Evolutionary conservation across 2,797 vertebrate genomes (phyloP).

Genomic region (Siniperca obscura): DNA sequence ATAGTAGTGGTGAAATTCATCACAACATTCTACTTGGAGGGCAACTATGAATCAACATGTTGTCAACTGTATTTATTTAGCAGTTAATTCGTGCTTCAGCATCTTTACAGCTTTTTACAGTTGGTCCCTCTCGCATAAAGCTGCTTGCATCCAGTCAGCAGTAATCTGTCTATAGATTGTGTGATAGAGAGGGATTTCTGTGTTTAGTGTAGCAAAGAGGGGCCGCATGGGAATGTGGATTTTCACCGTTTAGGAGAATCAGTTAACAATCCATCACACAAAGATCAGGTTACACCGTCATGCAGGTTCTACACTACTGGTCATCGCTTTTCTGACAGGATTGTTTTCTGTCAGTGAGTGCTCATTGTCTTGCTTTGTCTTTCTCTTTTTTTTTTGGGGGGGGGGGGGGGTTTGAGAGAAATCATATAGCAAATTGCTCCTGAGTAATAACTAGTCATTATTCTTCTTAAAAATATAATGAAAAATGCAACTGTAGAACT

Average conservation of each 20-base stretch:
- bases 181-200: constrained; percentile 43
- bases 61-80: constrained; percentile 12
- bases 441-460: background rate
- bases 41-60: background rate
- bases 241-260: constrained; percentile 74
- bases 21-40: background rate
- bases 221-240: constrained; percentile 76
- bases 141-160: constrained; percentile 68
- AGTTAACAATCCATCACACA: constrained; percentile 83
- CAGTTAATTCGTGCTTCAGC: constrained; percentile 29
- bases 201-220: constrained; percentile 46
- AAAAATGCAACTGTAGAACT: constrained; percentile 35
- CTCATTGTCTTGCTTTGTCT: constrained; percentile 33
- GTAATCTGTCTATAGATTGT: constrained; percentile 39
- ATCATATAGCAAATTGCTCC: background rate
- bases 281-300: constrained; percentile 79
- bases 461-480: constrained; percentile 2
- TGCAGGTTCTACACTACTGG: constrained; percentile 71
- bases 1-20: background rate
- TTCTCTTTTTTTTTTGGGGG: background rate
- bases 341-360: constrained; percentile 67
- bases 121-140: constrained; percentile 36
- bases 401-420: background rate
- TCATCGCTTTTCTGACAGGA: constrained; percentile 70
- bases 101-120: constrained; percentile 39